These are phyloP conservation scores for Cylloceria caligata DNA, from an alignment of 2,888 invertebrate species.

Conservation along the genomic window DNA sequence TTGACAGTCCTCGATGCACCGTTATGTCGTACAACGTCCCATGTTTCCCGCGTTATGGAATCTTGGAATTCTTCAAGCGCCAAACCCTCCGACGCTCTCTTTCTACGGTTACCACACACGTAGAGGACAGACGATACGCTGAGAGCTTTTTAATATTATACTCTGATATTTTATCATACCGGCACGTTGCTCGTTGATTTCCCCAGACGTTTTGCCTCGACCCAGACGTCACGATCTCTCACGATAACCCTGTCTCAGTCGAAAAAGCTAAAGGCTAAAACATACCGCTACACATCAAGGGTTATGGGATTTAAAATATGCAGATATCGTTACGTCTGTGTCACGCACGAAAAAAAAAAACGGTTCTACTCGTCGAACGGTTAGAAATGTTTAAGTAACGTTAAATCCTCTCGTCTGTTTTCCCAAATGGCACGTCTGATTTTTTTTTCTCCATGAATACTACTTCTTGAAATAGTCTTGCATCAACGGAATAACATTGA, in stretches of 20 bases:
- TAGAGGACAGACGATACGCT: slow-evolving; percentile 38
- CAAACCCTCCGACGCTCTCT: too few species aligned
- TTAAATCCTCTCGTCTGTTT: neutral
- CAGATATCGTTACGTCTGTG: slow-evolving; percentile 1
- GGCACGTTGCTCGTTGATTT: slow-evolving; percentile 56
- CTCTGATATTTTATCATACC: slow-evolving; percentile 52
- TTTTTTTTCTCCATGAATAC: neutral
- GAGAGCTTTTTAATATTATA: slow-evolving; percentile 63
- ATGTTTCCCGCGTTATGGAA: slow-evolving; percentile 30
- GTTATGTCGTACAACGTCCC: slow-evolving; percentile 16
- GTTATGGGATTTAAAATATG: slow-evolving; percentile 7
- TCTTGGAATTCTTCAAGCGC: too few species aligned
- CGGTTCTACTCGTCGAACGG: neutral
- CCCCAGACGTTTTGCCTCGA: slow-evolving; percentile 56
- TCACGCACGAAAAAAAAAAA: neutral
- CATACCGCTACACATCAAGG: neutral
- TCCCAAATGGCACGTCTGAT: neutral
- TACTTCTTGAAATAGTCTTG: neutral
- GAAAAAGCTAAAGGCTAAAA: neutral
- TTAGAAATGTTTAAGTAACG: neutral
- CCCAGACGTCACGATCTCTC: slow-evolving; percentile 23
- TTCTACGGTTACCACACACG: too few species aligned
- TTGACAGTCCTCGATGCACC: slow-evolving; percentile 12
- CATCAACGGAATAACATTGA: neutral
- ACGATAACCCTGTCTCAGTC: slow-evolving; percentile 4